Conservation (phyloP, 2,113 vertebrate genomes). For the Pachypanchax playfairii region DNA sequence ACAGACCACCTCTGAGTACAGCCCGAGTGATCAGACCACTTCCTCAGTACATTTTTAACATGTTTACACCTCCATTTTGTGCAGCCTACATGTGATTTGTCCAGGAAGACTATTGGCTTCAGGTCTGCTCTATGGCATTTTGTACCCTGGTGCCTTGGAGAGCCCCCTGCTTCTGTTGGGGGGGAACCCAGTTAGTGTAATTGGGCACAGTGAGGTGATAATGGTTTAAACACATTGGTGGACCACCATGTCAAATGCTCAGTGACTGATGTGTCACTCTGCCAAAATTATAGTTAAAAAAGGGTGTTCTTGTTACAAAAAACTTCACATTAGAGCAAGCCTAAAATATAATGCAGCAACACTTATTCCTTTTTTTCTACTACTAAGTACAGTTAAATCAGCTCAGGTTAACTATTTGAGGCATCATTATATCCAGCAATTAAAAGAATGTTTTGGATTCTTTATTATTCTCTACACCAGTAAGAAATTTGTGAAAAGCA, state of each 20-base stretch:
- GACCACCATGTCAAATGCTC: slow-evolving; percentile 37
- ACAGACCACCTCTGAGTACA: not conserved
- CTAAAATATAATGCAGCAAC: too few relatives aligned
- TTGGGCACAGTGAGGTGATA: slow-evolving; percentile 53
- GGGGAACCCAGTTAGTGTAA: slow-evolving; percentile 25
- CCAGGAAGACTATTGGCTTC: not conserved
- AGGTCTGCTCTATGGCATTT: slow-evolving; percentile 8
- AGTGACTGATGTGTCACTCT: not conserved
- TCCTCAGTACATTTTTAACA: not conserved
- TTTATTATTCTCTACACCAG: slow-evolving; percentile 33
- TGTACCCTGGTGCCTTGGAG: not conserved
- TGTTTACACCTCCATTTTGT: not conserved
- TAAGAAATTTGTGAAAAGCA: slow-evolving; percentile 30
- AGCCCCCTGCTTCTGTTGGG: slow-evolving; percentile 11
- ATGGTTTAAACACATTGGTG: slow-evolving; percentile 34
- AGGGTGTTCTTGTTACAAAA: too few relatives aligned
- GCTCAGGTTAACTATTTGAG: too few relatives aligned
- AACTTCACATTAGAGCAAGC: too few relatives aligned
- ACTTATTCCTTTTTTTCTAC: too few relatives aligned
- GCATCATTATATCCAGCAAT: too few relatives aligned
- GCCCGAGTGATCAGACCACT: not conserved
- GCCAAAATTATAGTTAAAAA: too few relatives aligned
- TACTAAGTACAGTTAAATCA: too few relatives aligned
- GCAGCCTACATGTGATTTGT: not conserved
- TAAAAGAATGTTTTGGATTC: too few relatives aligned